These are phyloP conservation scores for Rosalia funebris DNA, from an alignment of 2,888 invertebrate genomes.

Conservation along the genomic window DNA sequence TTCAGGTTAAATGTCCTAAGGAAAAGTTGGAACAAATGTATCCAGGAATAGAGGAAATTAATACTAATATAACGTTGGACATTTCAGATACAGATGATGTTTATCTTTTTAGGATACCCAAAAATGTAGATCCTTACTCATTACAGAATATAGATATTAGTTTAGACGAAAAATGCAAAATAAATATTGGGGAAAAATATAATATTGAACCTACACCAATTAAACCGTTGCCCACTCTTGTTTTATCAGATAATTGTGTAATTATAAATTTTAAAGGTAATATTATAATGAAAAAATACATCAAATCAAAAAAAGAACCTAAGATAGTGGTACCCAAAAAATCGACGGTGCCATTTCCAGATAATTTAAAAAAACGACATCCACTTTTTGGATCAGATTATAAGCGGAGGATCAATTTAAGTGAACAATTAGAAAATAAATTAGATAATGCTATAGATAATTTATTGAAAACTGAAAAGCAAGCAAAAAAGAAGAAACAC, in stretches of 20 bases:
- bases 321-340: slow-evolving; percentile 34
- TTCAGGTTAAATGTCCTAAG: not conserved
- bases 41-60: slow-evolving; percentile 25
- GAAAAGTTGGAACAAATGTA: slow-evolving; percentile 24
- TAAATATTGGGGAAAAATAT: slow-evolving; percentile 46
- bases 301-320: slow-evolving; percentile 39
- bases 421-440: slow-evolving; percentile 46
- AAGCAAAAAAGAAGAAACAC: slow-evolving; percentile 33
- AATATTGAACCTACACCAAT: slow-evolving; percentile 39
- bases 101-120: slow-evolving; percentile 45
- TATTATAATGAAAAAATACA: slow-evolving; percentile 44
- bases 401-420: slow-evolving; percentile 49
- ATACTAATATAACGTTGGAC: slow-evolving; percentile 18
- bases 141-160: slow-evolving; percentile 39
- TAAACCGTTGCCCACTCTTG: slow-evolving; percentile 33
- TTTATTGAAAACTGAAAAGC: slow-evolving; percentile 32
- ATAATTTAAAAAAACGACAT: slow-evolving; percentile 51
- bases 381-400: slow-evolving; percentile 55
- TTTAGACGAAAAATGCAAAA: slow-evolving; percentile 41
- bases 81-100: slow-evolving; percentile 35
- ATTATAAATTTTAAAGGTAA: slow-evolving; percentile 42
- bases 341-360: slow-evolving; percentile 43
- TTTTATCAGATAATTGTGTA: slow-evolving; percentile 33
- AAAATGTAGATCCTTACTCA: slow-evolving; percentile 41
- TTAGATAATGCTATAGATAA: slow-evolving; percentile 41